Percentiles rank a stretch among this genome's conserved stretches.
Conservation (phyloP, 2,888 invertebrate genomes). For the Nemurella pictetii region DNA sequence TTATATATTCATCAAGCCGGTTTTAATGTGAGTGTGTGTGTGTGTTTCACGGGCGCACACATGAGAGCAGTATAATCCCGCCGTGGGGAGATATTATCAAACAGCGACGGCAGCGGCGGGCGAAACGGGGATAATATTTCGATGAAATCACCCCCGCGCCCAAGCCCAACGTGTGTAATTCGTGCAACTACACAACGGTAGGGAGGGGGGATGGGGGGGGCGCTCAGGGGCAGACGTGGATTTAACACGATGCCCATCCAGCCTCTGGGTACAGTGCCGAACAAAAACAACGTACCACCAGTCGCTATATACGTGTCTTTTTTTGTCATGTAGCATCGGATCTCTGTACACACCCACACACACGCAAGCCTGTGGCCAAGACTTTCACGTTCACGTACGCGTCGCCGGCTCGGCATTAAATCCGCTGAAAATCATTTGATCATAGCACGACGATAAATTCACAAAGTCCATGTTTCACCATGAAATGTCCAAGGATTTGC, state of each 20-base stretch:
- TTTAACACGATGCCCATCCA: background rate
- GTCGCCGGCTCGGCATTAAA: no score
- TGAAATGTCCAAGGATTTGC: constrained; percentile 4
- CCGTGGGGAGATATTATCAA: constrained; percentile 9
- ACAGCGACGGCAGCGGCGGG: background rate
- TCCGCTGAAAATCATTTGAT: background rate
- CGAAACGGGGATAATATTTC: background rate
- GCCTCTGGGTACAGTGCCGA: background rate
- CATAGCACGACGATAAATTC: background rate
- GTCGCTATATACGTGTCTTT: background rate
- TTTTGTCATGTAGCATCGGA: background rate
- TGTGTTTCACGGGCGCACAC: background rate
- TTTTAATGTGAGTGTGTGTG: background rate
- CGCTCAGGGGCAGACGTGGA: background rate
- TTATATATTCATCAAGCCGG: background rate
- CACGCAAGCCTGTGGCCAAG: no score
- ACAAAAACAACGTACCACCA: background rate
- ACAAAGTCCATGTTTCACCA: constrained; percentile 2
- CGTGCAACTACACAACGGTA: background rate
- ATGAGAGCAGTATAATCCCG: background rate
- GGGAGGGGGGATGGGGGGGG: no score
- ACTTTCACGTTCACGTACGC: background rate
- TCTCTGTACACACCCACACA: background rate
- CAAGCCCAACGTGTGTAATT: background rate
- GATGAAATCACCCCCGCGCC: background rate